phyloP scores from a whole-genome alignment of 2,888 invertebrate genomes.

The Cosmorhoe ocellata region DNA sequence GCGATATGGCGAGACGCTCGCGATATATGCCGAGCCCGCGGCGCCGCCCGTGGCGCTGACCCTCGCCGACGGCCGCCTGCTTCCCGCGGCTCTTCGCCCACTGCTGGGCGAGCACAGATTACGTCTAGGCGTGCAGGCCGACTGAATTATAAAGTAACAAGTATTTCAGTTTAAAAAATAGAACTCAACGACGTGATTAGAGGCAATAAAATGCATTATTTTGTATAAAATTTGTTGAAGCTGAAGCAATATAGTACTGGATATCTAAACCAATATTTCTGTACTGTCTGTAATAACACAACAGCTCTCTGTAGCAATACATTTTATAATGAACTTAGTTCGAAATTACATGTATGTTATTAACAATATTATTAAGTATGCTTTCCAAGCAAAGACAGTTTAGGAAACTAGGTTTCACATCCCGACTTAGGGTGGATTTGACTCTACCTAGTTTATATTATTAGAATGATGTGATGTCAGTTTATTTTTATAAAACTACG shows the following conservation, averaged over 20 bases:
- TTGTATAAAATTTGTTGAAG: too few relatives aligned
- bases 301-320: background rate
- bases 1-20: slow-evolving; percentile 40
- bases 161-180: too few relatives aligned
- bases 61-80: slow-evolving; percentile 40
- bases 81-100: slow-evolving; percentile 50
- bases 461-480: too few relatives aligned
- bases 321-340: background rate
- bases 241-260: too few relatives aligned
- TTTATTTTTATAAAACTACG: too few relatives aligned
- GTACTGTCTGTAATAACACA: background rate
- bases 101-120: slow-evolving; percentile 45
- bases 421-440: too few relatives aligned
- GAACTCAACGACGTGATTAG: too few relatives aligned
- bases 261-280: background rate
- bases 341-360: background rate
- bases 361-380: background rate
- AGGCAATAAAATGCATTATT: too few relatives aligned
- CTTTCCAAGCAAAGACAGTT: background rate
- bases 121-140: slow-evolving; percentile 21
- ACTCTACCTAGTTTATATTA: too few relatives aligned
- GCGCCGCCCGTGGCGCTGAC: slow-evolving; percentile 76
- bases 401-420: too few relatives aligned
- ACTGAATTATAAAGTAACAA: background rate
- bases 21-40: slow-evolving; percentile 61